Evolutionary conservation across 2,113 vertebrate species (phyloP).

Genomic region (Chamaea fasciata): DNA sequence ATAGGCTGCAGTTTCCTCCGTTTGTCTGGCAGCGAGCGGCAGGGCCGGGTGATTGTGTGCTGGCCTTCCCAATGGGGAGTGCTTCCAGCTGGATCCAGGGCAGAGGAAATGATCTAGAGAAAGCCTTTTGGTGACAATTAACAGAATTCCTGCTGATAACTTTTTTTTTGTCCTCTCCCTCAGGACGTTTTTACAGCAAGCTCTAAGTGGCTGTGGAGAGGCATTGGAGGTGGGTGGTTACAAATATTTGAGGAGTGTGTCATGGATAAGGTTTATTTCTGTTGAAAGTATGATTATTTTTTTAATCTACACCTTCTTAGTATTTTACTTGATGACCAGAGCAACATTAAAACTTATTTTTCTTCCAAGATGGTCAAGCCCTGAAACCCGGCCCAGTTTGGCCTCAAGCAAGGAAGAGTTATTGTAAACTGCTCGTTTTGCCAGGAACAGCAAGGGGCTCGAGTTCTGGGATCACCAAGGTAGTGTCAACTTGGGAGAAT

Average conservation of each 20-base stretch:
- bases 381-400: neutral
- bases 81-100: constrained; percentile 50
- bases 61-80: neutral
- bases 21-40: constrained; percentile 45
- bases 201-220: neutral
- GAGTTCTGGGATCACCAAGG: neutral
- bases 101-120: constrained; percentile 65
- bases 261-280: neutral
- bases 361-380: neutral
- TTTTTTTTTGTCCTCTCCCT: neutral
- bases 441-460: neutral
- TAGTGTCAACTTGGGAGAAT: neutral
- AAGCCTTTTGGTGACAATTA: constrained; percentile 51
- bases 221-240: neutral
- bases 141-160: constrained; percentile 69
- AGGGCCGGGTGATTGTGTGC: neutral
- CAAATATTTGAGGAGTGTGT: neutral
- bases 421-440: neutral
- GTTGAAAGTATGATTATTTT: neutral
- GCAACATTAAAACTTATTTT: neutral
- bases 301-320: neutral
- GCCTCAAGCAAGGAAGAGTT: neutral
- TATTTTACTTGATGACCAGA: neutral
- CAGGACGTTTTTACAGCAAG: neutral
- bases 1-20: constrained; percentile 57